These are phyloP conservation scores for Trichogramma pretiosum DNA, from an alignment of 1,140 invertebrate genomes.

Conservation along the genomic window DNA sequence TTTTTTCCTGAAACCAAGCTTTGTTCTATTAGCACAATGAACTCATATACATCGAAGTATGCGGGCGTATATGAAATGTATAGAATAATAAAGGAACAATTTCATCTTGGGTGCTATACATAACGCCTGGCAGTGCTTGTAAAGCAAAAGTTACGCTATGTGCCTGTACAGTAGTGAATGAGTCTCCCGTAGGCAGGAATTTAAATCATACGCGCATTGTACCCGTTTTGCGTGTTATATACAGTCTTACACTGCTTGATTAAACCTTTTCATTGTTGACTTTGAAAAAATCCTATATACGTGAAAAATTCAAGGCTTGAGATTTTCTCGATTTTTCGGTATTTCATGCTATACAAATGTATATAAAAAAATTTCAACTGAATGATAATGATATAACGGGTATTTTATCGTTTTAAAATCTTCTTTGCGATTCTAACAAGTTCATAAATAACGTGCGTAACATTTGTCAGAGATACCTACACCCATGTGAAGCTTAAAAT, in stretches of 20 bases:
- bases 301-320: not conserved
- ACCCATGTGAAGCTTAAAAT: no score
- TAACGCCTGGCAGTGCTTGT: no score
- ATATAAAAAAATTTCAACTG: no score
- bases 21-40: constrained; percentile 7
- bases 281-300: constrained; percentile 9
- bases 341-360: no score
- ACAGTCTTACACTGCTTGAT: no score
- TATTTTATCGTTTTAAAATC: no score
- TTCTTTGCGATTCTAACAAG: no score
- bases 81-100: constrained; percentile 12
- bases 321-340: constrained; percentile 7
- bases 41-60: constrained; percentile 11
- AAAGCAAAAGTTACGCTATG: no score
- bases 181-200: constrained; percentile 10
- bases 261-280: constrained; percentile 15
- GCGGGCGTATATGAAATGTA: constrained; percentile 11
- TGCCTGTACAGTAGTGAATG: constrained; percentile 5
- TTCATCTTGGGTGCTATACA: constrained; percentile 12
- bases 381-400: no score
- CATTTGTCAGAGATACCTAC: no score
- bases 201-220: constrained; percentile 16
- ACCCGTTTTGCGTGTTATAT: constrained; percentile 5
- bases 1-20: no score
- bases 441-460: no score